Evolutionary conservation across 2,113 vertebrate species (phyloP).

Genomic region (Prinia subflava): DNA sequence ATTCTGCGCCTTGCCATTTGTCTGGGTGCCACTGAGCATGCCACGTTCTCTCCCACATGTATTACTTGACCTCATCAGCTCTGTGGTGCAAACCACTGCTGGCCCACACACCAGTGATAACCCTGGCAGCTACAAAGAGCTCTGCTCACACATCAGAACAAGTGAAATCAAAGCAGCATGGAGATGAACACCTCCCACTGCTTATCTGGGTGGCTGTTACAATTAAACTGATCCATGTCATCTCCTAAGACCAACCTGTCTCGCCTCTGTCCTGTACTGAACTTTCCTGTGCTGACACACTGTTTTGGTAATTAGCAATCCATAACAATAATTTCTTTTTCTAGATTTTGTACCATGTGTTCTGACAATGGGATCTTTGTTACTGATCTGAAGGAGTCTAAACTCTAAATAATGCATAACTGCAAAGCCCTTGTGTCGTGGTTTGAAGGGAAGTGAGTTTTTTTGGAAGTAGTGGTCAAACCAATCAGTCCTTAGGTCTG

Average conservation of each 20-base stretch:
- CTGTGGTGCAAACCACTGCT: background rate
- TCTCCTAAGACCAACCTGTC: background rate
- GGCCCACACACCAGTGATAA: background rate
- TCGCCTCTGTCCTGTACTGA: background rate
- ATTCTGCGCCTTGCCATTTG: background rate
- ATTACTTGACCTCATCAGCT: background rate
- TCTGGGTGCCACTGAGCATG: background rate
- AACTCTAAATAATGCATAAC: background rate
- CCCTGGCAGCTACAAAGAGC: background rate
- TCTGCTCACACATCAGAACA: background rate
- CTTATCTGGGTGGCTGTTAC: background rate
- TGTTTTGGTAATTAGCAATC: background rate
- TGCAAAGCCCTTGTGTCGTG: background rate
- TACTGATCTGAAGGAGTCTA: background rate
- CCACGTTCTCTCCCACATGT: rapidly evolving
- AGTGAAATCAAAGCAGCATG: background rate
- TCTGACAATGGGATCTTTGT: background rate
- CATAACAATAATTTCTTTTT: background rate
- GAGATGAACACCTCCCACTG: background rate
- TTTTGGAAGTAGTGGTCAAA: no score
- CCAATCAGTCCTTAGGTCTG: no score
- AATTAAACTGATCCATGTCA: background rate
- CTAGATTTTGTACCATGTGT: background rate
- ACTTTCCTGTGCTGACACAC: background rate
- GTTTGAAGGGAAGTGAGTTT: no score